Conservation (phyloP, 2,888 invertebrate species). For the Leptarthrus brevirostris region DNA sequence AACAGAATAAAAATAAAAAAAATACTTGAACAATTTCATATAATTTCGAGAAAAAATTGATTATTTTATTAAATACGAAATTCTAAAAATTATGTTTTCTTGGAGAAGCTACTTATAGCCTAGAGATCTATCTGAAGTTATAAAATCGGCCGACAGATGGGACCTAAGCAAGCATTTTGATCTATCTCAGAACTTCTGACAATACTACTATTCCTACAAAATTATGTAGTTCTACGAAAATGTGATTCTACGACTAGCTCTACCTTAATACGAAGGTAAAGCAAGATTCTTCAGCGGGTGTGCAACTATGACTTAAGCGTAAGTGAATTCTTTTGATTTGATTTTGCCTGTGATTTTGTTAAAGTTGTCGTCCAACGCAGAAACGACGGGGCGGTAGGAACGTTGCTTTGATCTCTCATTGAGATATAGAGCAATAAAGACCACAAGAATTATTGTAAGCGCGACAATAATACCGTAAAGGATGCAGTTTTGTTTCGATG, state of each 20-base stretch:
- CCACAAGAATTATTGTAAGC: slow-evolving; percentile 55
- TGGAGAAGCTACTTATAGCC: neutral
- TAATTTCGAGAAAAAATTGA: neutral
- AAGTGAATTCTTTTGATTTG: slow-evolving; percentile 34
- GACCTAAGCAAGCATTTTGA: no score
- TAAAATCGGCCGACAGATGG: no score
- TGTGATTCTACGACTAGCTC: neutral
- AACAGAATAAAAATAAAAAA: no score
- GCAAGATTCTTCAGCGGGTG: slow-evolving; percentile 4
- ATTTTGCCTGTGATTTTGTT: slow-evolving; percentile 55
- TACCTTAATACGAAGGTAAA: neutral
- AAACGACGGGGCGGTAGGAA: slow-evolving; percentile 65
- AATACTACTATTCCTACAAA: no score
- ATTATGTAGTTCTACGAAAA: no score
- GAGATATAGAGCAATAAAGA: slow-evolving; percentile 56
- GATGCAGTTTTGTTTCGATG: slow-evolving; percentile 47
- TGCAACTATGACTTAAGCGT: slow-evolving; percentile 3
- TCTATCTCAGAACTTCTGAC: no score
- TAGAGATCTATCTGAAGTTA: no score
- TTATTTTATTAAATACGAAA: neutral
- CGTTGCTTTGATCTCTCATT: slow-evolving; percentile 62
- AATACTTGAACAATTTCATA: slow-evolving; percentile 19
- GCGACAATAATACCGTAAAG: slow-evolving; percentile 57
- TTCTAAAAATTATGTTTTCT: neutral
- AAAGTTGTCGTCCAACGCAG: slow-evolving; percentile 62